Evolutionary conservation across 2,797 vertebrate species (phyloP).

Genomic region (Steatocranus sp.): DNA sequence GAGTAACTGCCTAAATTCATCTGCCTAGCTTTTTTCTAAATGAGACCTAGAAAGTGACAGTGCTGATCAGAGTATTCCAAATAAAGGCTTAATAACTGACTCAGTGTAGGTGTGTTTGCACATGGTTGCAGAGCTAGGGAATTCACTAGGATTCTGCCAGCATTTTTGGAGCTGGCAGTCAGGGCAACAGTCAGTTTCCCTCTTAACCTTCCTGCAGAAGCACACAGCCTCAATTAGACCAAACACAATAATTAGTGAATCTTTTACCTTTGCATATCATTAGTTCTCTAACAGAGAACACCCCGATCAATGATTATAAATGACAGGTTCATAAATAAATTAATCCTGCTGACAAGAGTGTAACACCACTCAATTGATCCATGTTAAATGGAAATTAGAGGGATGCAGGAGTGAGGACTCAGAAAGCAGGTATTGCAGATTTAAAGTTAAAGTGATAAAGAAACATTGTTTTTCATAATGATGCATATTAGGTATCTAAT

Average conservation of each 20-base stretch:
- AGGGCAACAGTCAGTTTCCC: slow-evolving; percentile 80
- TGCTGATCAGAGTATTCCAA: background rate
- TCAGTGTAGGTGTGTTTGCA: background rate
- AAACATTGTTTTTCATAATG: background rate
- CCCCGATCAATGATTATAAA: slow-evolving; percentile 86
- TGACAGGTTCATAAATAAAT: slow-evolving; percentile 95
- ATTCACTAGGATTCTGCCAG: background rate
- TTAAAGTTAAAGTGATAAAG: background rate
- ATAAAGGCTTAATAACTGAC: background rate
- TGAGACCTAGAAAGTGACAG: background rate
- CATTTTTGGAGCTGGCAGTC: background rate
- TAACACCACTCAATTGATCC: slow-evolving; percentile 79
- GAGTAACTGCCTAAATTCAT: background rate
- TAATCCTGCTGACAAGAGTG: slow-evolving; percentile 81
- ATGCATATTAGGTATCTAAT: background rate
- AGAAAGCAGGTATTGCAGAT: background rate
- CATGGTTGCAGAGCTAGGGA: background rate
- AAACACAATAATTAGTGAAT: slow-evolving; percentile 90
- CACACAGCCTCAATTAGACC: slow-evolving; percentile 85
- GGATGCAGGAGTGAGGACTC: background rate
- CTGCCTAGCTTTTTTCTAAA: background rate
- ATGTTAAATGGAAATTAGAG: slow-evolving; percentile 72
- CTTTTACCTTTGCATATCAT: slow-evolving; percentile 86
- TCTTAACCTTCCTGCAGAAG: slow-evolving; percentile 81
- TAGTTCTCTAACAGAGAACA: slow-evolving; percentile 81